A percentile compares a stretch with the other conserved stretches of the same genome.
Evolutionary conservation across 53 echinoderm and acorn worm species (phyloP).

Genomic region (Stichopus horrens): DNA sequence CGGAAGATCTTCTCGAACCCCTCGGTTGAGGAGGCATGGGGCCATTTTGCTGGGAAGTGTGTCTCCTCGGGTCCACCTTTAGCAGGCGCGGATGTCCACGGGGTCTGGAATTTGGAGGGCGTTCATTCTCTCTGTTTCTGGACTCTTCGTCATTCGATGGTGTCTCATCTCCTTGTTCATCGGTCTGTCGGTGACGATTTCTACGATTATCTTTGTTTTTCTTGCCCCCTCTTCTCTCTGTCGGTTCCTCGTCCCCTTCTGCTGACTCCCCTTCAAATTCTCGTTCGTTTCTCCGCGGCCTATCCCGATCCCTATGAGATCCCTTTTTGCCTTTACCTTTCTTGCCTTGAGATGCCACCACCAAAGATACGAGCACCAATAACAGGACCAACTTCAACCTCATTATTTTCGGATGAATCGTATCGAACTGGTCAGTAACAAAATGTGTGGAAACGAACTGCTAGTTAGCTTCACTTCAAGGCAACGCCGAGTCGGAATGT

Average conservation of each 20-base stretch:
- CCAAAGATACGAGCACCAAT: not conserved
- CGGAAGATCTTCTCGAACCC: not conserved
- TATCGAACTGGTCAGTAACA: too few species aligned
- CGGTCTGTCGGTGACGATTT: not conserved
- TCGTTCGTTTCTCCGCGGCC: not conserved
- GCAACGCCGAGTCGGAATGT: too few species aligned
- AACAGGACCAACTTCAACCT: not conserved
- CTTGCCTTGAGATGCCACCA: not conserved
- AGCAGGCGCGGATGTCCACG: not conserved
- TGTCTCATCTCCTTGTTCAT: not conserved
- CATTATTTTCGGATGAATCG: not conserved
- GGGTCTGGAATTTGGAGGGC: not conserved
- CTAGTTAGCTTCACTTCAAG: too few species aligned
- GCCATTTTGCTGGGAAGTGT: constrained; percentile 41
- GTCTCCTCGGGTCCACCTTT: constrained; percentile 10
- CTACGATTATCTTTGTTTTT: not conserved
- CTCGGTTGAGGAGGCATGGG: not conserved
- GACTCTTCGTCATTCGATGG: not conserved
- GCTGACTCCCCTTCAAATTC: not conserved
- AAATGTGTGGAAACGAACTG: too few species aligned
- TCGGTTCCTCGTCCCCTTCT: not conserved
- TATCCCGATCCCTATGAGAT: not conserved
- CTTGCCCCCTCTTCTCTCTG: not conserved
- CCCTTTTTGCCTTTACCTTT: not conserved
- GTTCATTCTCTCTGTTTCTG: not conserved